These are phyloP conservation scores for Xestia xanthographa DNA, from an alignment of 2,888 invertebrate genomes.

Conservation along the genomic window DNA sequence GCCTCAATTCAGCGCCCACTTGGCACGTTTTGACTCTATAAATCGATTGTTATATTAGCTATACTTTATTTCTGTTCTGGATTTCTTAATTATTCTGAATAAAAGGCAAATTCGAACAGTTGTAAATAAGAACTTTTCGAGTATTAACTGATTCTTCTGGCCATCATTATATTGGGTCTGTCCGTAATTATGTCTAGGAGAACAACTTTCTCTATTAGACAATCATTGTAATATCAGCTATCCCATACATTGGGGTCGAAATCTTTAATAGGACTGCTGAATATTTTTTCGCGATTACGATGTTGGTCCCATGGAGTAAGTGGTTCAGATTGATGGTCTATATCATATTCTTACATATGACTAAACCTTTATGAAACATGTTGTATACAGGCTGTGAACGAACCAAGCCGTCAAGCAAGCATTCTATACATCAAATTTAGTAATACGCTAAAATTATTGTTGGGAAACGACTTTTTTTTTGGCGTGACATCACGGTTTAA, in stretches of 20 bases:
- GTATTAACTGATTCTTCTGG: background rate
- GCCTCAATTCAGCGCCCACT: background rate
- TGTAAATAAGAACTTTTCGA: background rate
- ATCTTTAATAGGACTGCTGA: background rate
- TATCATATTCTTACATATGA: background rate
- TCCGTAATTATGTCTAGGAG: background rate
- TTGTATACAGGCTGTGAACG: background rate
- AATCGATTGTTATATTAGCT: background rate
- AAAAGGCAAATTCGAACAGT: background rate
- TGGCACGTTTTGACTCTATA: background rate
- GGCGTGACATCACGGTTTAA: background rate
- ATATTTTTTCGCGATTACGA: background rate
- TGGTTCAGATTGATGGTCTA: background rate
- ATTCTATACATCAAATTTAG: background rate
- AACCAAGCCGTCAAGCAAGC: background rate
- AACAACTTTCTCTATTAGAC: background rate
- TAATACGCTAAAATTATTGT: background rate
- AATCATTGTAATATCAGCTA: background rate
- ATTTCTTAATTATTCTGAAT: background rate
- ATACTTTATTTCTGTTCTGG: background rate
- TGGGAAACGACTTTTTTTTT: background rate
- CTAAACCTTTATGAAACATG: background rate
- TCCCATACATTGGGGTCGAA: background rate
- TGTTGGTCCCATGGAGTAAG: background rate
- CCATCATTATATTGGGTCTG: background rate